Conservation (phyloP, 2,113 vertebrate species). For the Coreoperca whiteheadi region DNA sequence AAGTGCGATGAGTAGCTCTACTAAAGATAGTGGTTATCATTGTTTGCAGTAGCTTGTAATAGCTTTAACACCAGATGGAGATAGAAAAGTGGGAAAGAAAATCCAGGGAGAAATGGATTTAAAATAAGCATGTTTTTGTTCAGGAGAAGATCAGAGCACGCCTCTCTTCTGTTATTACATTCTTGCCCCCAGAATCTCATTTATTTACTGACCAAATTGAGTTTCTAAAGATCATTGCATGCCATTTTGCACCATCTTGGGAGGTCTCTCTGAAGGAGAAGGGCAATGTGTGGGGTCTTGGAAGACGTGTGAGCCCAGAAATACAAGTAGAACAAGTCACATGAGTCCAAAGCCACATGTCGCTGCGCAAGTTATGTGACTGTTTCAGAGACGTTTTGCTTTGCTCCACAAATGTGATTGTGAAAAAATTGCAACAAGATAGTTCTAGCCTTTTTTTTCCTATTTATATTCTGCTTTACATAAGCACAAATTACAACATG, state of each 20-base stretch:
- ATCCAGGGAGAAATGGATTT: slow-evolving; percentile 33
- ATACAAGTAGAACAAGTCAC: slow-evolving; percentile 36
- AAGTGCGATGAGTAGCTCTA: slow-evolving; percentile 15
- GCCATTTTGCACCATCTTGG: slow-evolving; percentile 48
- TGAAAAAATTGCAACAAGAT: not conserved
- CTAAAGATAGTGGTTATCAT: slow-evolving; percentile 43
- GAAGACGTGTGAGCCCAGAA: slow-evolving; percentile 10
- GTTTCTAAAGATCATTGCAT: slow-evolving; percentile 22
- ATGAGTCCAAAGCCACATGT: slow-evolving; percentile 27
- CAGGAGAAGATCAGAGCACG: slow-evolving; percentile 19
- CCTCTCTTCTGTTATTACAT: slow-evolving; percentile 29
- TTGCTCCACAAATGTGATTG: not conserved
- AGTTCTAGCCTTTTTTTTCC: not conserved
- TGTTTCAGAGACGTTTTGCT: not conserved
- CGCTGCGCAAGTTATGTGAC: not conserved
- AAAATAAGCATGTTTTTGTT: slow-evolving; percentile 52
- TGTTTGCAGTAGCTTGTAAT: slow-evolving; percentile 41
- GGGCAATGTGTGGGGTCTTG: slow-evolving; percentile 40
- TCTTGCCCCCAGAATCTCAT: slow-evolving; percentile 22
- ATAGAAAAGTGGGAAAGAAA: slow-evolving; percentile 16
- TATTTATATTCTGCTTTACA: not conserved
- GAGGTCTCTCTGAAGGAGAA: slow-evolving; percentile 52
- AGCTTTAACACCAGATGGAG: slow-evolving; percentile 36
- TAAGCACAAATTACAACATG: slow-evolving; percentile 9
- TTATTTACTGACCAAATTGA: slow-evolving; percentile 60